phyloP scores from a whole-genome alignment of 92 coral and sea anemone species.

The Ricordea florida region DNA sequence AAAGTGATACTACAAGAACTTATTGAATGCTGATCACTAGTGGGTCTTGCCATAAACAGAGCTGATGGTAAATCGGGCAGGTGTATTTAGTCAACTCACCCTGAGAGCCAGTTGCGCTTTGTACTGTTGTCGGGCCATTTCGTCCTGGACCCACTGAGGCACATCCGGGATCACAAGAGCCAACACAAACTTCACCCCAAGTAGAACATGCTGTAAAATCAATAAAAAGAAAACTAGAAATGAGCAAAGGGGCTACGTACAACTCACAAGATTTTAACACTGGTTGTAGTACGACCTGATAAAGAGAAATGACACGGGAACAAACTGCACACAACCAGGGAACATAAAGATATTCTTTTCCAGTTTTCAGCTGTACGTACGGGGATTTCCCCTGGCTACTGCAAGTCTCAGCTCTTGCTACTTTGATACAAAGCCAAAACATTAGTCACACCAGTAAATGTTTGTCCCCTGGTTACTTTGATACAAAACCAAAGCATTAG shows the following conservation, averaged over 20 bases:
- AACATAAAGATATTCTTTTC: no score
- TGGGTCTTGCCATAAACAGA: not conserved
- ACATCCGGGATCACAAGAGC: conserved; percentile 93
- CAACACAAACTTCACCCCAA: conserved; percentile 85
- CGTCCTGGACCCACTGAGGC: conserved; percentile 97
- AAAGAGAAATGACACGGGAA: not conserved
- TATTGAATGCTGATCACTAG: no score
- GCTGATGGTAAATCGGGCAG: not conserved
- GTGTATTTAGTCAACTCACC: conserved; percentile 18
- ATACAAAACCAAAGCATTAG: no score
- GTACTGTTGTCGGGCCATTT: conserved; percentile 92
- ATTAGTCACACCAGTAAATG: no score
- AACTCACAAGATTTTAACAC: not conserved
- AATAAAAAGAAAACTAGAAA: not conserved
- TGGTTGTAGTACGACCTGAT: not conserved
- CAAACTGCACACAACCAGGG: no score
- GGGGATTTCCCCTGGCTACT: no score
- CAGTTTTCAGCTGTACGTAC: no score
- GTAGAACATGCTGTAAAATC: conserved; percentile 77
- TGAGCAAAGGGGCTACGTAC: no score
- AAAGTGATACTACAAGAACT: no score
- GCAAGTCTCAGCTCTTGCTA: no score
- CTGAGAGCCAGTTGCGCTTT: conserved; percentile 75
- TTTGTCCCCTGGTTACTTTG: no score
- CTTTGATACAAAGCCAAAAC: no score